Percentiles rank a stretch among this genome's conserved stretches.
Conservation (phyloP, 1,140 invertebrate genomes). For the Drosophila serrata region DNA sequence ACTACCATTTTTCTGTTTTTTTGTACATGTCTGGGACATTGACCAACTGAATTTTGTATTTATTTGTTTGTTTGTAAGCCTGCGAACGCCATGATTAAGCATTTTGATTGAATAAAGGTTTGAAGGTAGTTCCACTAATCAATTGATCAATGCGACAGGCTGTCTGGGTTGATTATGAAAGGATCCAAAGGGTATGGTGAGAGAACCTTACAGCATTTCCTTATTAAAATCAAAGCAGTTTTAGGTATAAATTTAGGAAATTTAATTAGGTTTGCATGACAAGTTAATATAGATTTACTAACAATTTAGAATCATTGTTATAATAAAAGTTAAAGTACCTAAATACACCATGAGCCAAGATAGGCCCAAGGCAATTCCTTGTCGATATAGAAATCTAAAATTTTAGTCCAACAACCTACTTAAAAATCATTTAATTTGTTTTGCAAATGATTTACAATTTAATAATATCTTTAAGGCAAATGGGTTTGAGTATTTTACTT, state of each 20-base stretch:
- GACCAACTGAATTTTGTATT: constrained; percentile 36
- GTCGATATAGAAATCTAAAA: too few relatives aligned
- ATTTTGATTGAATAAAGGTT: constrained; percentile 19
- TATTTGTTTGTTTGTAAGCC: constrained; percentile 14
- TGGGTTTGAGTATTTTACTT: too few relatives aligned
- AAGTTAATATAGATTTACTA: neutral
- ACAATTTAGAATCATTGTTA: too few relatives aligned
- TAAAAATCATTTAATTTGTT: too few relatives aligned
- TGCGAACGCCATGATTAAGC: constrained; percentile 50
- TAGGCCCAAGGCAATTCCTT: too few relatives aligned
- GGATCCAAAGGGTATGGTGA: neutral
- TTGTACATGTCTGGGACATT: constrained; percentile 46
- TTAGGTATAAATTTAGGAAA: neutral
- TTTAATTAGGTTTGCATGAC: neutral
- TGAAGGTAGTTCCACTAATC: constrained; percentile 40
- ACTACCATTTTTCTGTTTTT: constrained; percentile 33
- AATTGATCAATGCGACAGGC: constrained; percentile 47
- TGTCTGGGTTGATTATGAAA: constrained; percentile 33
- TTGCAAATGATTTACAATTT: too few relatives aligned
- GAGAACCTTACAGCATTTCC: neutral
- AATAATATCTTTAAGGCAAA: too few relatives aligned
- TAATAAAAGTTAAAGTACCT: too few relatives aligned
- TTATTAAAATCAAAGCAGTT: neutral
- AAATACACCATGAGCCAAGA: too few relatives aligned
- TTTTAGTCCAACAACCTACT: too few relatives aligned